Evolutionary conservation across 2,113 vertebrate species (phyloP).

Genomic region (Elgaria multicarinata): DNA sequence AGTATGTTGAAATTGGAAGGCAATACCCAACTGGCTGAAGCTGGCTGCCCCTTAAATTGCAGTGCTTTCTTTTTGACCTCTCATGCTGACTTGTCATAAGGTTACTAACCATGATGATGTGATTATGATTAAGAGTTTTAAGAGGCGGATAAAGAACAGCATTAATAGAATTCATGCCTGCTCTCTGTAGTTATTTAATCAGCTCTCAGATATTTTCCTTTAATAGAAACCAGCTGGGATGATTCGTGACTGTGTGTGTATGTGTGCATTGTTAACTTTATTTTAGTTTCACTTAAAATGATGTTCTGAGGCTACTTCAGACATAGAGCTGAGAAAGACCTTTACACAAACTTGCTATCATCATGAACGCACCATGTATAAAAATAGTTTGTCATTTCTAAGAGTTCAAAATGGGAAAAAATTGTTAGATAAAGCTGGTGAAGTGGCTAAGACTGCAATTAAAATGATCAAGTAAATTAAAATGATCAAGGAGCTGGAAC

Average conservation of each 20-base stretch:
- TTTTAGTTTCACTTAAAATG: slow-evolving; percentile 10
- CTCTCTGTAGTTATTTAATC: slow-evolving; percentile 24
- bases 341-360: background rate
- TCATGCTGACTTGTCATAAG: background rate
- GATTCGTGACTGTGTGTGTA: background rate
- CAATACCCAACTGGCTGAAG: background rate
- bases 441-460: background rate
- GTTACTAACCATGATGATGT: background rate
- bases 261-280: background rate
- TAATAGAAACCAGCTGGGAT: background rate
- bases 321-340: background rate
- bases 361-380: background rate
- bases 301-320: background rate
- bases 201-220: background rate
- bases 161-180: slow-evolving; percentile 4
- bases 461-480: too few relatives aligned
- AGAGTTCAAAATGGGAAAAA: background rate
- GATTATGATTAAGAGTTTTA: background rate
- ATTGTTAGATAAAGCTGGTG: background rate
- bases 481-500: too few relatives aligned
- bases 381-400: background rate
- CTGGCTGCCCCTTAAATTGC: too few relatives aligned
- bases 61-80: background rate
- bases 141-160: slow-evolving; percentile 22
- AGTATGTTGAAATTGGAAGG: background rate